Conservation (phyloP, 2,797 vertebrate species). For the Halcyon leucocephala region DNA sequence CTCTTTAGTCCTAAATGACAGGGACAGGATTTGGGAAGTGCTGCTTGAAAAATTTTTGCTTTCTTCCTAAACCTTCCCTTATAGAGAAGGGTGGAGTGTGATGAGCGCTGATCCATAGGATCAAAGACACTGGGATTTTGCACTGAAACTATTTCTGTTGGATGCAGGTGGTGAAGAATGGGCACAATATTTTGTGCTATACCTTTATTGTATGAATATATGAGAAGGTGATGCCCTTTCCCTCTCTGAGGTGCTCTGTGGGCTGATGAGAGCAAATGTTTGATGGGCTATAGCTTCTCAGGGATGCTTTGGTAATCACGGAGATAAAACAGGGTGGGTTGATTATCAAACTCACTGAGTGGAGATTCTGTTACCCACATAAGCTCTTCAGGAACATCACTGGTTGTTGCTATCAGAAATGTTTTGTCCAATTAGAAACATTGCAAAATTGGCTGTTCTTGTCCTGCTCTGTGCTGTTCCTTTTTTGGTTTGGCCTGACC, state of each 20-base stretch:
- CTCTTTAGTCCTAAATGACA: slow-evolving; percentile 9
- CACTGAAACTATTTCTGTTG: background rate
- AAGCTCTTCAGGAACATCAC: background rate
- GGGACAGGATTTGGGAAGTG: background rate
- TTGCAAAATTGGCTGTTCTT: background rate
- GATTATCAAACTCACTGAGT: background rate
- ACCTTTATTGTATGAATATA: background rate
- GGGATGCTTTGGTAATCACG: background rate
- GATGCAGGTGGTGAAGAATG: background rate
- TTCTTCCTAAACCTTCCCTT: background rate
- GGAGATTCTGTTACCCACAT: background rate
- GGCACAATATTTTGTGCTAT: background rate
- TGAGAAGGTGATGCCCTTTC: background rate
- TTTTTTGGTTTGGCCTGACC: background rate
- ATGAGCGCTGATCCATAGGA: background rate
- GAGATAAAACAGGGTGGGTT: background rate
- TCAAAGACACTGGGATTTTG: background rate
- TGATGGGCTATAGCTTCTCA: background rate
- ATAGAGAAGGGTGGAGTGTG: background rate
- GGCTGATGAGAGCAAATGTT: background rate
- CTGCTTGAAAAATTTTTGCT: background rate
- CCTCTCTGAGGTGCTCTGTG: background rate
- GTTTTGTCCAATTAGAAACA: background rate
- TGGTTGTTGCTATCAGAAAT: background rate
- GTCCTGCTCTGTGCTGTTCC: background rate